Conservation (phyloP, 2,113 vertebrate species). For the Axis porcinus region DNA sequence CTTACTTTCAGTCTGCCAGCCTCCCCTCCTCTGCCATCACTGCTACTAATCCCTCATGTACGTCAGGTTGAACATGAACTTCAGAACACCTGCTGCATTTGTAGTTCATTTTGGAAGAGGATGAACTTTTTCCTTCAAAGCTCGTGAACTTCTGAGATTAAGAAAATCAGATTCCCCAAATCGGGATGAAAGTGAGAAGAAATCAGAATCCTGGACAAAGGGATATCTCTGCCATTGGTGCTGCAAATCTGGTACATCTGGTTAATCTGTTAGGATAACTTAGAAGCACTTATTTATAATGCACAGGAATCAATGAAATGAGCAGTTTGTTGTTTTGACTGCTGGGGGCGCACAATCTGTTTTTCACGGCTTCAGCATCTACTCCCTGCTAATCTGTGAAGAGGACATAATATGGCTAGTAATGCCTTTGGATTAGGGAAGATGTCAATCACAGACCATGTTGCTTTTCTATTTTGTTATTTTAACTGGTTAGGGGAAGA, state of each 20-base stretch:
- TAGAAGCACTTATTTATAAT: neutral
- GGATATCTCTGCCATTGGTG: neutral
- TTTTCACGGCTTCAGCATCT: conserved; percentile 12
- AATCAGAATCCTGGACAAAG: neutral
- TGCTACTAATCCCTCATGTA: neutral
- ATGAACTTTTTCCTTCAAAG: neutral
- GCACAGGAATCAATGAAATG: neutral
- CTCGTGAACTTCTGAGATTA: neutral
- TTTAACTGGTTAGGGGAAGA: neutral
- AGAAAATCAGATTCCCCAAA: neutral
- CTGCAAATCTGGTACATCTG: neutral
- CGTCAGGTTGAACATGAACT: neutral
- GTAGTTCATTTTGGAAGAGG: neutral
- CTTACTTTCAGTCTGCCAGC: neutral
- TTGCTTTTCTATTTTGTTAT: conserved; percentile 4
- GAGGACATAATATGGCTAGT: neutral
- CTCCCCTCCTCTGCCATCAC: neutral
- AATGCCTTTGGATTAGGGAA: conserved; percentile 9
- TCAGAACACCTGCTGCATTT: neutral
- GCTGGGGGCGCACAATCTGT: neutral
- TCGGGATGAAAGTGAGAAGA: neutral
- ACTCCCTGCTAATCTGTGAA: neutral
- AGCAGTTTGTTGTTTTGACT: neutral
- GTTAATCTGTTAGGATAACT: neutral
- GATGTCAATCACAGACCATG: neutral